Evolutionary conservation across 92 coral and sea anemone species (phyloP), one percentile per base, ranked within the genome.

Genomic region (Bergia puertoricense): DNA sequence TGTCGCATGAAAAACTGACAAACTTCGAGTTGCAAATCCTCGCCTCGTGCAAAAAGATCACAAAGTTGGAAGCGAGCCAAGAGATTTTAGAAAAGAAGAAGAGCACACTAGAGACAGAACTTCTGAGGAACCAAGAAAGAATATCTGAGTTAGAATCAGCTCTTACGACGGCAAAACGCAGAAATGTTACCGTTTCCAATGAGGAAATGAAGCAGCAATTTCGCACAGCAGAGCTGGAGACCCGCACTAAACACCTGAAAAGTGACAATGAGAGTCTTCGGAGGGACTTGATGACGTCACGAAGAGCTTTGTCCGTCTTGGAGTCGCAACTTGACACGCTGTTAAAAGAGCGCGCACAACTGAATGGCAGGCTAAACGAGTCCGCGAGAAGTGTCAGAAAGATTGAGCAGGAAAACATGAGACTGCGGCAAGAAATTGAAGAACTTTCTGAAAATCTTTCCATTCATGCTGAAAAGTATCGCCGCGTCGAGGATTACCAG

Each of bases 51-150:
- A 85, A 90, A 82, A 90, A 86, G 81, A 39, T 90, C 59, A 48
- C 86, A 45, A 81, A 90, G 46, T 85, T 92, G 30, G 94, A 91
- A 86, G 88, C 92, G 8, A 79, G 54, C 41, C 89, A 82, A 68
- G 93, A 90, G 42, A 41, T 80, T 11, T 71, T 86, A 39, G 92
- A 92, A 45, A 89, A 76, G 23, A 91, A 89, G 86, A 92, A 90
- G 66, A 85, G 59, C 44, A 81, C 56, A 71, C 86, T 93, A 20
- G 89, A 92, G 9, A 79, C 50, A 22, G 92, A 92, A 67, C 77
- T 90, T 77, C 81, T 88, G 10, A 90, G 75, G 46, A 50, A 86
- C 65, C 91, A 90, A 69, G 87, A 88, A 44, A 89, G 86, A 69
- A 80, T 85, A 56, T 85, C 94, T 15, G 92, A 86, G 13, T 41